Percentiles rank a stretch among this genome's conserved stretches.
Conservation (phyloP, 2,113 vertebrate genomes). For the Arvicanthis niloticus region DNA sequence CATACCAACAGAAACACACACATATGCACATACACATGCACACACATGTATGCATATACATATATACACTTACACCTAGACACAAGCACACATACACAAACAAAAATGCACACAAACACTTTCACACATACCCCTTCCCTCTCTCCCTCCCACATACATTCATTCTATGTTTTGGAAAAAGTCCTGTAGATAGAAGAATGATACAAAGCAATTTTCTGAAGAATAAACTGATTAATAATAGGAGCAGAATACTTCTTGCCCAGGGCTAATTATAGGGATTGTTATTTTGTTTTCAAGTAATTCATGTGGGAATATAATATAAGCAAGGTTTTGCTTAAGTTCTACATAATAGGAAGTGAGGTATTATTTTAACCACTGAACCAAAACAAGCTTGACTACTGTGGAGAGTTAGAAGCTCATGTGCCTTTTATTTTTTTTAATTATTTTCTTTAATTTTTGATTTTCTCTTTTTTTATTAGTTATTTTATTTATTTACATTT, state of each 20-base stretch:
- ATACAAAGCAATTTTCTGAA: not conserved
- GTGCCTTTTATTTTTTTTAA: not conserved
- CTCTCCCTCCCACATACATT: too few relatives aligned
- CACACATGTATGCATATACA: not conserved
- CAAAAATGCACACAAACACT: not conserved
- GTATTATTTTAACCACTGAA: conserved; percentile 22
- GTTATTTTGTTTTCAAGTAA: not conserved
- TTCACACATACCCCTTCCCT: not conserved
- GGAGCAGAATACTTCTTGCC: not conserved
- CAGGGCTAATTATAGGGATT: conserved; percentile 5
- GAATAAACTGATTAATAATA: not conserved
- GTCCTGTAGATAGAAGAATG: not conserved
- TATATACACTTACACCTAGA: not conserved
- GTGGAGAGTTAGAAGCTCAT: not conserved
- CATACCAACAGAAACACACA: not conserved
- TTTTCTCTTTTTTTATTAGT: too few relatives aligned
- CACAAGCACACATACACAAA: not conserved
- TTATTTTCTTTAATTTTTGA: too few relatives aligned
- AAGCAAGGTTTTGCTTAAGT: not conserved
- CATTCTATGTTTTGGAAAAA: not conserved
- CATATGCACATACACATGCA: not conserved
- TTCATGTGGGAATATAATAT: conserved; percentile 27
- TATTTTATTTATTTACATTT: too few relatives aligned
- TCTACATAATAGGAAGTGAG: conserved; percentile 38
- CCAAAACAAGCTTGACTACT: not conserved